Conservation (phyloP, 2,113 vertebrate species). For the Hydrochoerus hydrochaeris region DNA sequence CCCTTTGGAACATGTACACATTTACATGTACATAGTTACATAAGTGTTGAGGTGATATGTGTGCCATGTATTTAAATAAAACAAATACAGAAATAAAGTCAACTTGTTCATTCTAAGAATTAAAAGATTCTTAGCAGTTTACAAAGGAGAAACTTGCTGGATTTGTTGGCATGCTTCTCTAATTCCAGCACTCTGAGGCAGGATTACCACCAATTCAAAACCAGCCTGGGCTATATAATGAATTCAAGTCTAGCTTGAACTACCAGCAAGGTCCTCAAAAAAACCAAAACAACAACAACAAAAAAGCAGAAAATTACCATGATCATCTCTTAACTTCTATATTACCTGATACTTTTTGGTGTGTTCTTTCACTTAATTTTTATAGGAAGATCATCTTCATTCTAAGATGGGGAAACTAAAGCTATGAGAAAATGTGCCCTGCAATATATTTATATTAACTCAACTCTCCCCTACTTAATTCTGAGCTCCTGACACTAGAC, state of each 20-base stretch:
- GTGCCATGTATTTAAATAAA: not conserved
- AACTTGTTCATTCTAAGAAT: not conserved
- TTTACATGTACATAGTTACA: not conserved
- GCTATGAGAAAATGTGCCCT: not conserved
- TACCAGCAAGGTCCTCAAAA: not conserved
- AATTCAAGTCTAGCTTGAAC: not conserved
- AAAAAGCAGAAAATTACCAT: not conserved
- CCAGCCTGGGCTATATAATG: not conserved
- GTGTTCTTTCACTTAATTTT: not conserved
- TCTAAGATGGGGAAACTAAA: not conserved
- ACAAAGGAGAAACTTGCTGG: not conserved
- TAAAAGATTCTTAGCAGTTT: not conserved
- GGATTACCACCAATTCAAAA: not conserved
- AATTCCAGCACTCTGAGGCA: not conserved
- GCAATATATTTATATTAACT: rapidly evolving
- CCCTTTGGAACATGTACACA: not conserved
- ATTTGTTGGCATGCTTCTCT: not conserved
- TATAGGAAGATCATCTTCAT: not conserved
- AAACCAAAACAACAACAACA: not conserved
- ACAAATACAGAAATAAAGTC: not conserved
- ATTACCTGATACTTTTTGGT: too few relatives aligned
- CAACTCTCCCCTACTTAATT: not conserved
- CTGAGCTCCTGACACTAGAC: not conserved
- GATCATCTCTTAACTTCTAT: not conserved
- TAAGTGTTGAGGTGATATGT: too few relatives aligned